These are phyloP conservation scores for Periplaneta americana DNA, from an alignment of 1,140 invertebrate species.

Conservation along the genomic window DNA sequence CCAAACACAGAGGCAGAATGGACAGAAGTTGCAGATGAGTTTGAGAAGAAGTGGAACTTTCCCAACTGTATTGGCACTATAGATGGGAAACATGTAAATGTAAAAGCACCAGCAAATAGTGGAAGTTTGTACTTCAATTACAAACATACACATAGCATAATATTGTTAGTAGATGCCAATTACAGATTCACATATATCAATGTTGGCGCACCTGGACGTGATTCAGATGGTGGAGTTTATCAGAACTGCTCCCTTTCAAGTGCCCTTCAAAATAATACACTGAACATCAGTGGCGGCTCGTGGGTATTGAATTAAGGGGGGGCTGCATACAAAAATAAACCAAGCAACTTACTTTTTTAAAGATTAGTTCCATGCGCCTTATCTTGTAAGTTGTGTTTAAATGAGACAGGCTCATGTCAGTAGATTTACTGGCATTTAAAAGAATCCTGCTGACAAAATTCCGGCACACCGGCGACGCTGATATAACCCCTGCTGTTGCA, in stretches of 20 bases:
- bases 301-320: no score
- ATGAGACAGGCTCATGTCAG: no score
- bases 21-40: constrained; percentile 20
- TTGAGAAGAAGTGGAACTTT: constrained; percentile 27
- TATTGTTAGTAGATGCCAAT: constrained; percentile 37
- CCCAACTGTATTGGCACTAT: no score
- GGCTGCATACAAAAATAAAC: no score
- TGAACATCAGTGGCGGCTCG: no score
- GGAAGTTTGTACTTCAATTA: constrained; percentile 39
- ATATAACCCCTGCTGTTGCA: no score
- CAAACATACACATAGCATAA: constrained; percentile 36
- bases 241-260: constrained; percentile 23
- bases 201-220: constrained; percentile 34
- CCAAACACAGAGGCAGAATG: not conserved
- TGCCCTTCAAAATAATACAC: constrained; percentile 2
- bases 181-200: constrained; percentile 38
- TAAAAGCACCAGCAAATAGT: constrained; percentile 32
- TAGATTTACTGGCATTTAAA: no score
- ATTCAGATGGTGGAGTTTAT: constrained; percentile 36
- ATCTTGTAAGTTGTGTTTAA: no score
- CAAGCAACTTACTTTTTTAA: no score
- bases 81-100: constrained; percentile 38
- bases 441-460: no score
- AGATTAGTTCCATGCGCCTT: no score
- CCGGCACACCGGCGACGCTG: no score